phyloP scores from a whole-genome alignment of 2,797 vertebrate species.

The Coregonus ussuriensis region DNA sequence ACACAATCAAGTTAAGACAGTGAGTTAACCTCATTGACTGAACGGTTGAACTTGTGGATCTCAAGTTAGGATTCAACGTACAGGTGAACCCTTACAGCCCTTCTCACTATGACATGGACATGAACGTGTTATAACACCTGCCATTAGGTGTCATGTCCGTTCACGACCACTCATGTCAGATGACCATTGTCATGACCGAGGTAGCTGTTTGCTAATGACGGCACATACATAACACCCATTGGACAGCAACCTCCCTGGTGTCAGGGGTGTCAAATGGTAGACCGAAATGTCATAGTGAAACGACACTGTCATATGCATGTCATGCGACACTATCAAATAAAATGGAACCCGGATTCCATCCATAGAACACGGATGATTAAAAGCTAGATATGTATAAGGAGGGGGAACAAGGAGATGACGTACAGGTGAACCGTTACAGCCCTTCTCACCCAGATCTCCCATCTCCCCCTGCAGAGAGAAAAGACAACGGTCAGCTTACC shows the following conservation, averaged over 20 bases:
- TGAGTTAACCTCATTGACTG: no score
- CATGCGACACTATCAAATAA: neutral
- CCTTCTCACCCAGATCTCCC: slow-evolving; percentile 59
- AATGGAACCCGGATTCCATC: neutral
- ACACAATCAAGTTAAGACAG: neutral
- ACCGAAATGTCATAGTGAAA: neutral
- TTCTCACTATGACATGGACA: neutral
- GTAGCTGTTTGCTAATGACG: neutral
- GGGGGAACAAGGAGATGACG: slow-evolving; percentile 17
- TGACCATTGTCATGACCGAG: slow-evolving; percentile 26
- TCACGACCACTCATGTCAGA: neutral
- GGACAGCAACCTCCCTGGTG: no score
- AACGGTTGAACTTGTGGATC: no score
- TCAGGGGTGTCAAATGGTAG: no score
- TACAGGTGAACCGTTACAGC: slow-evolving; percentile 57
- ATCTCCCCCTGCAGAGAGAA: slow-evolving; percentile 44
- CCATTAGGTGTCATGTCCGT: neutral
- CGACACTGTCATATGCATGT: neutral
- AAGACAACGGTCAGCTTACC: neutral
- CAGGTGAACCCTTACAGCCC: no score
- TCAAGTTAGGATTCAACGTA: neutral
- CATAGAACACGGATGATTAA: neutral
- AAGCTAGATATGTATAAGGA: neutral
- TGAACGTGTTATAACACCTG: neutral
- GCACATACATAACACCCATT: neutral